Percentiles rank a stretch among this genome's conserved stretches.
Evolutionary conservation across 2,888 invertebrate genomes (phyloP).

Genomic region (Pammene fasciana): DNA sequence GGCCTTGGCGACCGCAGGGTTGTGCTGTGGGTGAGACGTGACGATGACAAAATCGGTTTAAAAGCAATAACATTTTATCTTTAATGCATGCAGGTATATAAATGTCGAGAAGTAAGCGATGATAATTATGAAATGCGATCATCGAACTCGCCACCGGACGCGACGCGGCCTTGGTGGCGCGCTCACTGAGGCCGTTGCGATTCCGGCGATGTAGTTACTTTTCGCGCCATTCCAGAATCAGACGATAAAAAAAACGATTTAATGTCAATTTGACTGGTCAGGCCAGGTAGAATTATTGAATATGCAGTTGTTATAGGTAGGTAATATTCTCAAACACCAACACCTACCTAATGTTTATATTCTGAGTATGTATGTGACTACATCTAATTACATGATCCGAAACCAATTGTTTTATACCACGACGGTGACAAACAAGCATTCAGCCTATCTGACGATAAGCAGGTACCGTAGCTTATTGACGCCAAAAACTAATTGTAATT

Average conservation of each 20-base stretch:
- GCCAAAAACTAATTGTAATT: no score
- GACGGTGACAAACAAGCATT: no score
- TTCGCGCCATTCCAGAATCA: constrained; percentile 6
- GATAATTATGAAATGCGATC: constrained; percentile 53
- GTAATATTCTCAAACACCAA: no score
- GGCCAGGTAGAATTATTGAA: constrained; percentile 10
- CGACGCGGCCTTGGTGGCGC: constrained; percentile 63
- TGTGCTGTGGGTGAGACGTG: constrained; percentile 16
- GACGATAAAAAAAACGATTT: constrained; percentile 5
- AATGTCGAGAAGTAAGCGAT: constrained; percentile 47
- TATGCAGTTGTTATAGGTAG: not conserved
- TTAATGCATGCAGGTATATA: constrained; percentile 32
- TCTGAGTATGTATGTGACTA: no score
- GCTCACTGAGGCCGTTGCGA: constrained; percentile 42
- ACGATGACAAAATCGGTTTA: constrained; percentile 20
- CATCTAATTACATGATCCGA: no score
- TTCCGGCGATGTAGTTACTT: constrained; percentile 50
- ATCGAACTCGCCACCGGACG: constrained; percentile 60
- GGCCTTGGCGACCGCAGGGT: constrained; percentile 22
- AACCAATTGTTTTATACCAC: no score
- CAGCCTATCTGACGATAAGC: no score
- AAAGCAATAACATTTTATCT: constrained; percentile 25
- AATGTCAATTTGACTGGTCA: constrained; percentile 1
- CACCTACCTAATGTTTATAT: no score
- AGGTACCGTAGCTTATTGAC: no score